A percentile compares a stretch with the other conserved stretches of the same genome.
Evolutionary conservation across 2,113 vertebrate species (phyloP).

Genomic region (Ranitomeya variabilis): DNA sequence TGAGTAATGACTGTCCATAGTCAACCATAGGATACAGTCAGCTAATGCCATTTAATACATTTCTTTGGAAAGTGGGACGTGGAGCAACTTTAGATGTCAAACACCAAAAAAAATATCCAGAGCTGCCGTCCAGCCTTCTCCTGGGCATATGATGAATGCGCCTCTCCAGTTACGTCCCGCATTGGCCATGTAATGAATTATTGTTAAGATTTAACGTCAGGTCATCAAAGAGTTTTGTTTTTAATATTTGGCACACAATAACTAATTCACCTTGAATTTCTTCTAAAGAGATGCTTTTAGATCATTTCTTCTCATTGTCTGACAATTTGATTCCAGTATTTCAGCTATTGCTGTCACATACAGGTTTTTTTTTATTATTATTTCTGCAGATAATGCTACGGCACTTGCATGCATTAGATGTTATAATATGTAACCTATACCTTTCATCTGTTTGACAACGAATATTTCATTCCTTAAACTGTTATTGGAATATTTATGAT

Average conservation of each 20-base stretch:
- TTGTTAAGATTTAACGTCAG: not conserved
- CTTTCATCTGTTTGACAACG: constrained; percentile 52
- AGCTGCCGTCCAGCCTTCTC: not conserved
- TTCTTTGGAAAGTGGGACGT: not conserved
- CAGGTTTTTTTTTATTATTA: not conserved
- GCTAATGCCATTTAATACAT: not conserved
- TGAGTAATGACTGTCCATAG: too few relatives aligned
- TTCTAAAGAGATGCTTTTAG: constrained; percentile 7
- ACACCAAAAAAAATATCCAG: not conserved
- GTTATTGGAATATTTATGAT: constrained; percentile 50
- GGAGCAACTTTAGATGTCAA: not conserved
- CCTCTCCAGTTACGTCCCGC: not conserved
- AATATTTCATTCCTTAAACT: constrained; percentile 47
- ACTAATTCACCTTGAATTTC: constrained; percentile 1
- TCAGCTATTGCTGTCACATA: constrained; percentile 3
- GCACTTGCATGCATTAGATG: constrained; percentile 36
- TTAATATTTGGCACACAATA: not conserved
- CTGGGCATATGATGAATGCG: not conserved
- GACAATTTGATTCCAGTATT: constrained; percentile 31
- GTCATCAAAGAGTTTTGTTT: not conserved
- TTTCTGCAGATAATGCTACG: constrained; percentile 22
- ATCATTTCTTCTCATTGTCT: constrained; percentile 28
- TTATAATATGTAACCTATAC: constrained; percentile 47
- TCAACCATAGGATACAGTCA: not conserved
- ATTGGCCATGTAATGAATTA: not conserved